A percentile compares a stretch with the other conserved stretches of the same genome.
These are phyloP conservation scores for Mobula hypostoma DNA, from an alignment of 2,113 vertebrate genomes.

Conservation along the genomic window DNA sequence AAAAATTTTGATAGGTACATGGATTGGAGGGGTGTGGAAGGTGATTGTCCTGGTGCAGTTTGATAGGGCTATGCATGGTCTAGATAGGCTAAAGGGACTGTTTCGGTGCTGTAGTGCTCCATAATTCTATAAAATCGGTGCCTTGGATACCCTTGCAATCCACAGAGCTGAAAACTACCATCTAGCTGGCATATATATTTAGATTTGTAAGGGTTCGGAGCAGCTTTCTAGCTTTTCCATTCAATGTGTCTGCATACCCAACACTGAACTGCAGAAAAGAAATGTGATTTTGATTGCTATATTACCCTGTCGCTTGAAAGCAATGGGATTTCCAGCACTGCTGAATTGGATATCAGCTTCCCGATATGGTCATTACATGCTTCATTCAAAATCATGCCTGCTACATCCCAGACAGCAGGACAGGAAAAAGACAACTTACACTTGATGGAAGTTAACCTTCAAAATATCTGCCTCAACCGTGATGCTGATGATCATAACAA, in stretches of 20 bases:
- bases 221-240: neutral
- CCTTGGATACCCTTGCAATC: too few species aligned
- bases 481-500: neutral
- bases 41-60: too few species aligned
- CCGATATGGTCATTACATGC: neutral
- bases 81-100: too few species aligned
- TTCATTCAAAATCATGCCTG: neutral
- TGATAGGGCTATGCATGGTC: too few species aligned
- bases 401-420: conserved; percentile 2
- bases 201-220: neutral
- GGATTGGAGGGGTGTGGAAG: too few species aligned
- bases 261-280: neutral
- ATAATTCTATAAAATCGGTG: too few species aligned
- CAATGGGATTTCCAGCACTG: neutral
- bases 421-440: neutral
- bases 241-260: neutral
- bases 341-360: neutral
- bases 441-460: neutral
- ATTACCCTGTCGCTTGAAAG: neutral
- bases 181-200: too few species aligned
- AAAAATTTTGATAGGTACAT: too few species aligned
- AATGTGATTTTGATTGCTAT: neutral
- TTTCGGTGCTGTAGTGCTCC: too few species aligned
- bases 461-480: neutral
- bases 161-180: too few species aligned